A percentile compares a stretch with the other conserved stretches of the same genome.
phyloP scores from a whole-genome alignment of 2,113 vertebrate species.

The Todiramphus chloris region DNA sequence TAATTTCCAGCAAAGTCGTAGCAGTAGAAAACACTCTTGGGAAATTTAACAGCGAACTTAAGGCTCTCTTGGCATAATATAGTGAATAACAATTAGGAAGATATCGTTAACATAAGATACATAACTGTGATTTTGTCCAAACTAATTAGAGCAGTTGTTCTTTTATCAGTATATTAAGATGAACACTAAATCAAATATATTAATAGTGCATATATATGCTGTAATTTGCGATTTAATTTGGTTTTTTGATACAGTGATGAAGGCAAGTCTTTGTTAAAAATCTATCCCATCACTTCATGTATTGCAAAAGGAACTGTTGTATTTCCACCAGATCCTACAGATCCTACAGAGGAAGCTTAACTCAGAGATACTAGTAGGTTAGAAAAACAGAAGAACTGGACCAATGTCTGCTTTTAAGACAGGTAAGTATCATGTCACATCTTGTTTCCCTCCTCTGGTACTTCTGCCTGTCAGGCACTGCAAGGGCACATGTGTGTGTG shows the following conservation, averaged over 20 bases:
- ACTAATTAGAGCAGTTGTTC: slow-evolving; percentile 10
- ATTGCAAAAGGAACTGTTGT: neutral
- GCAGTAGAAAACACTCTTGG: slow-evolving; percentile 48
- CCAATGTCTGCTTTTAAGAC: neutral
- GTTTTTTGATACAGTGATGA: neutral
- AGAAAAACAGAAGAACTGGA: neutral
- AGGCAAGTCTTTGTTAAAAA: neutral
- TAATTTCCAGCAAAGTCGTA: slow-evolving; percentile 34
- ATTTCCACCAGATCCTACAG: neutral
- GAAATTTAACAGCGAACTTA: slow-evolving; percentile 27
- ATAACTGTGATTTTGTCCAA: slow-evolving; percentile 34
- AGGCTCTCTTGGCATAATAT: slow-evolving; percentile 34
- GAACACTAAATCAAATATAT: neutral
- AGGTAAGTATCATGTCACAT: neutral
- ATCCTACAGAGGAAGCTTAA: neutral
- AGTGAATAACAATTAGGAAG: slow-evolving; percentile 44
- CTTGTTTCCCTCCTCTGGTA: neutral
- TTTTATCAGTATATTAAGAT: neutral
- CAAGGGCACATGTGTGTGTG: accelerated
- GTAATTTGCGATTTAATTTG: neutral
- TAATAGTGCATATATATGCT: neutral
- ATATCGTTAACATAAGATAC: slow-evolving; percentile 38
- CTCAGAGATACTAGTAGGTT: neutral
- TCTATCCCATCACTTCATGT: neutral
- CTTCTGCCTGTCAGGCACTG: neutral